Evolutionary conservation across 2,113 vertebrate species (phyloP), one percentile per base, ranked within the genome.

Genomic region (Calyptomena viridis): DNA sequence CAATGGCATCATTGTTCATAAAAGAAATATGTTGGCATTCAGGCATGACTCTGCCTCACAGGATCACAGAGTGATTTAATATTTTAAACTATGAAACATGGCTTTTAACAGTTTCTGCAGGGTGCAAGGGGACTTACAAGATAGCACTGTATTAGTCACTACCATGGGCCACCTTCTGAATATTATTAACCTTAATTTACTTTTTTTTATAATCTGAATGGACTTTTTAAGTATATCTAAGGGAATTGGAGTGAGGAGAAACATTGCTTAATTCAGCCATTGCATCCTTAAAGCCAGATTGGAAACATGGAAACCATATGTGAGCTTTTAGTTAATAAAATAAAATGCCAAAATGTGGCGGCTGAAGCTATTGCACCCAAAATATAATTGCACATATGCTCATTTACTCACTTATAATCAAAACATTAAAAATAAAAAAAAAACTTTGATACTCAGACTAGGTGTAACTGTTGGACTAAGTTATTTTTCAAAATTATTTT

Each of bases 291-390:
- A 97, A 97, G 96, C 97, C 97, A 97, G 97, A 96, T 97, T 97
- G 92, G 96, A 97, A 98, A 98, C 98, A 97, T 98, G 97, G 97
- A 98, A 98, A 98, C 97, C 98, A 98, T 98, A 98, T 98, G 98
- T 98, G 97, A 98, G 94, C 95, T 97, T 97, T 97, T 96, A 97
- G 95, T 97, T 98, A 98, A 97, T 98, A 98, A 98, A 98, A 97
- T 91, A 96, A 97, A 97, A 98, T 96, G 98, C 98, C 97, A 98
- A 97, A 97, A 96, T 89, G 97, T 97, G 96, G 97, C 35, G 68
- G 97, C 96, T 97, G 94, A 97, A 97, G 81, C 96, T 95, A 88
- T 98, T 97, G 97, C 97, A 98, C 97, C 97, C 97, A 97, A 96
- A 97, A 97, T 97, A 91, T 98, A 98, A 98, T 98, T 98, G 97